These are phyloP conservation scores for Habropoda laboriosa DNA, from an alignment of 1,140 invertebrate genomes.

Conservation along the genomic window DNA sequence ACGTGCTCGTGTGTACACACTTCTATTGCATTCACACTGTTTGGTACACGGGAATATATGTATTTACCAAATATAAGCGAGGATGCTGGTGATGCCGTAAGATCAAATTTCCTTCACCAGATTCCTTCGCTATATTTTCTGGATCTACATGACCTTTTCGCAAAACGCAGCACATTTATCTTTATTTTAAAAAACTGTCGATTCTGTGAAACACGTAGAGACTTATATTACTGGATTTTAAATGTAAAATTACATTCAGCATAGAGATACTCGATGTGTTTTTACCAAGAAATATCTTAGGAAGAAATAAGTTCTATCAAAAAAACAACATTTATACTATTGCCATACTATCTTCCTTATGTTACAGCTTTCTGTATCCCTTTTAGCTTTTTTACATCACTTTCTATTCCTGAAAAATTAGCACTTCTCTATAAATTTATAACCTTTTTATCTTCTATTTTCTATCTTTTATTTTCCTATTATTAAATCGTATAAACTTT, in stretches of 20 bases:
- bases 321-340: no score
- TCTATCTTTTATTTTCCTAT: no score
- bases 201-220: background rate
- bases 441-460: no score
- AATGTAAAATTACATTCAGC: background rate
- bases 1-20: background rate
- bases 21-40: slow-evolving; percentile 4
- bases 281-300: background rate
- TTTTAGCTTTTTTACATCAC: no score
- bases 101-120: slow-evolving; percentile 25
- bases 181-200: background rate
- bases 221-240: background rate
- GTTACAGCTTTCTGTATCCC: no score
- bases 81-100: background rate
- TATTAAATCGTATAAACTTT: no score
- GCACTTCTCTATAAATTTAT: no score
- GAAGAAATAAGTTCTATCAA: no score
- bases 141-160: background rate
- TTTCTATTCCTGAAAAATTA: no score
- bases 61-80: slow-evolving; percentile 14
- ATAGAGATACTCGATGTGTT: background rate
- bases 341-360: no score
- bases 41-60: background rate
- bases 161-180: background rate
- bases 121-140: background rate